phyloP scores from a whole-genome alignment of 2,113 vertebrate species.

The Neogobius melanostomus region DNA sequence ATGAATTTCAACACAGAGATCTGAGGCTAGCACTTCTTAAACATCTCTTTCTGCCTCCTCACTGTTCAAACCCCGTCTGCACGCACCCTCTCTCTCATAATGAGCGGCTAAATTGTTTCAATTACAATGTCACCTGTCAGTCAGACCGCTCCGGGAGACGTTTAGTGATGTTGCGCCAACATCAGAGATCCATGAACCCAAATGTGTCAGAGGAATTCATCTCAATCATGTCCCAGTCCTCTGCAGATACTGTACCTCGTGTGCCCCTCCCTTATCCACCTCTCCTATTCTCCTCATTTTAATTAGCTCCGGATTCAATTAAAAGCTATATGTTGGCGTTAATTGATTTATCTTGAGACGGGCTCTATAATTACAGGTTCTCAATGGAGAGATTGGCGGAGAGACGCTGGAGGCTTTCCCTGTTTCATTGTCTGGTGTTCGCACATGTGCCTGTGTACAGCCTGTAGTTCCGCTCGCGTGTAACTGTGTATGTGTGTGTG shows the following conservation, averaged over 20 bases:
- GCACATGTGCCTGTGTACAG: slow-evolving; percentile 17
- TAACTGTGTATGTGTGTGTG: slow-evolving; percentile 15
- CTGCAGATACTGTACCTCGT: slow-evolving; percentile 31
- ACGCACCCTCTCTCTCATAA: slow-evolving; percentile 27
- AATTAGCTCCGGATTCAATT: slow-evolving; percentile 79
- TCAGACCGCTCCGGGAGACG: slow-evolving; percentile 65
- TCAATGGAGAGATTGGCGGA: slow-evolving; percentile 69
- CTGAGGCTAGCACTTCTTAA: slow-evolving; percentile 2
- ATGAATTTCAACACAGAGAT: slow-evolving; percentile 2
- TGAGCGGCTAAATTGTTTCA: slow-evolving; percentile 61
- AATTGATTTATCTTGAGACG: slow-evolving; percentile 80
- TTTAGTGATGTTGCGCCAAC: slow-evolving; percentile 53
- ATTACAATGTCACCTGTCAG: slow-evolving; percentile 73
- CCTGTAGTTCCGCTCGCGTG: slow-evolving; percentile 12
- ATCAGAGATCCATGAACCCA: slow-evolving; percentile 29
- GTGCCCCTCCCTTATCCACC: slow-evolving; percentile 15
- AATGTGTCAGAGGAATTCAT: slow-evolving; percentile 51
- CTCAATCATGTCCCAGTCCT: slow-evolving; percentile 66
- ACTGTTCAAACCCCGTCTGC: slow-evolving; percentile 24
- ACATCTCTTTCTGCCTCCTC: background rate
- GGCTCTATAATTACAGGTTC: slow-evolving; percentile 78
- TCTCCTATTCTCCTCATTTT: slow-evolving; percentile 60
- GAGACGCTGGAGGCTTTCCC: slow-evolving; percentile 53
- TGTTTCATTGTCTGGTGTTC: slow-evolving; percentile 45
- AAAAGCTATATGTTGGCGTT: slow-evolving; percentile 78